Evolutionary conservation across 2,113 vertebrate species (phyloP).

Genomic region (Symphodus melops): DNA sequence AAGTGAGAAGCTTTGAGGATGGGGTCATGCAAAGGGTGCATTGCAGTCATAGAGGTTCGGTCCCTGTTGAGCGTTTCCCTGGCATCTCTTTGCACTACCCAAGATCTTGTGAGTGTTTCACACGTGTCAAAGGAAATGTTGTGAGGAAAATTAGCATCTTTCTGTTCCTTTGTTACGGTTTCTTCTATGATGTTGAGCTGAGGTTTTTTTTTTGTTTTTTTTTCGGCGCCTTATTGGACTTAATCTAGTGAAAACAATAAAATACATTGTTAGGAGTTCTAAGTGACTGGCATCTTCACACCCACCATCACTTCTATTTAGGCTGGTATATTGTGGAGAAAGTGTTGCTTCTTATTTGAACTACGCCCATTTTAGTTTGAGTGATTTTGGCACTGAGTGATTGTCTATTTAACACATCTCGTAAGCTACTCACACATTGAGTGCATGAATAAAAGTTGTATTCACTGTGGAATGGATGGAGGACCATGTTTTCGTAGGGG

Average conservation of each 20-base stretch:
- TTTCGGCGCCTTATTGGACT: slow-evolving; percentile 28
- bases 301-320: slow-evolving; percentile 46
- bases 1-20: slow-evolving; percentile 50
- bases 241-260: slow-evolving; percentile 35
- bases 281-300: slow-evolving; percentile 64
- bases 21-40: slow-evolving; percentile 48
- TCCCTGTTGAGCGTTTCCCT: neutral
- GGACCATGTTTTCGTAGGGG: slow-evolving; percentile 21
- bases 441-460: slow-evolving; percentile 44
- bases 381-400: slow-evolving; percentile 61
- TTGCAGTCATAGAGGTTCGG: slow-evolving; percentile 16
- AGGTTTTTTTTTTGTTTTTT: slow-evolving; percentile 37
- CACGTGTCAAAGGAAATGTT: neutral
- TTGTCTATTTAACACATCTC: slow-evolving; percentile 63
- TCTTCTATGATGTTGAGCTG: slow-evolving; percentile 28
- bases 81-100: slow-evolving; percentile 12
- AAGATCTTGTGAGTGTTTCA: slow-evolving; percentile 5
- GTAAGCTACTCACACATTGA: slow-evolving; percentile 39
- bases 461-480: slow-evolving; percentile 39
- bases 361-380: slow-evolving; percentile 43
- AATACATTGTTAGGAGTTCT: slow-evolving; percentile 48
- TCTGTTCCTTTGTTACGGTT: slow-evolving; percentile 20
- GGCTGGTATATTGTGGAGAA: slow-evolving; percentile 43
- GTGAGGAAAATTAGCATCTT: slow-evolving; percentile 8
- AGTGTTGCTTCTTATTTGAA: slow-evolving; percentile 51